Conservation (phyloP, 2,113 vertebrate genomes). For the Mormoops blainvillei region DNA sequence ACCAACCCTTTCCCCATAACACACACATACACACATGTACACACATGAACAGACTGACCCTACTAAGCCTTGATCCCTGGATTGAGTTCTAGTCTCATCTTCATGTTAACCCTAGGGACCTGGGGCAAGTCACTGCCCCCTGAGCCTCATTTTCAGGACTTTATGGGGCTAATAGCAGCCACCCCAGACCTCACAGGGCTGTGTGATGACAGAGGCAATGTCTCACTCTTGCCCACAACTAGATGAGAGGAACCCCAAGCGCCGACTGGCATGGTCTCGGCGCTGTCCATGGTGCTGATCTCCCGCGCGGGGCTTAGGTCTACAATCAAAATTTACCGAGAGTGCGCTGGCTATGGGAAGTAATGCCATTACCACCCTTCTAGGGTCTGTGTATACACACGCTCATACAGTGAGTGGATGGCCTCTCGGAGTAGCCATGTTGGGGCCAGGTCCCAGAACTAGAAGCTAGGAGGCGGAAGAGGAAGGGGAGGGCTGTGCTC, state of each 20-base stretch:
- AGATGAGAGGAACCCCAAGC: fast-evolving
- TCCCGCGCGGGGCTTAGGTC: fast-evolving
- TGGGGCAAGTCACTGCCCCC: background rate
- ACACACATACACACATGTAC: background rate
- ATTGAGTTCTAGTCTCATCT: background rate
- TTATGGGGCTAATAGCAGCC: background rate
- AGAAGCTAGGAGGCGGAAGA: background rate
- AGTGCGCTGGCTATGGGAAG: background rate
- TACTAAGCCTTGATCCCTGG: background rate
- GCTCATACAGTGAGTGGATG: too few relatives aligned
- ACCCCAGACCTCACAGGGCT: background rate
- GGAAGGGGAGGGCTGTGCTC: slow-evolving; percentile 65
- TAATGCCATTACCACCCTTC: background rate
- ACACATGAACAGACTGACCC: background rate
- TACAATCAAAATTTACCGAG: background rate
- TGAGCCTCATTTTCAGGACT: background rate
- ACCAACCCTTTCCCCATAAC: background rate
- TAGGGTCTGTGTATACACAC: background rate
- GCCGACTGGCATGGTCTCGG: fast-evolving
- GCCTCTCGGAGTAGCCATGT: fast-evolving
- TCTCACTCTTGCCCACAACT: background rate
- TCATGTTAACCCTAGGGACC: background rate
- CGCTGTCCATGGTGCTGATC: slow-evolving; percentile 62
- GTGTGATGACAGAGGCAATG: background rate
- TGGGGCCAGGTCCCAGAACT: background rate